Evolutionary conservation across 2,888 invertebrate species (phyloP).

Genomic region (Chirona hameri): DNA sequence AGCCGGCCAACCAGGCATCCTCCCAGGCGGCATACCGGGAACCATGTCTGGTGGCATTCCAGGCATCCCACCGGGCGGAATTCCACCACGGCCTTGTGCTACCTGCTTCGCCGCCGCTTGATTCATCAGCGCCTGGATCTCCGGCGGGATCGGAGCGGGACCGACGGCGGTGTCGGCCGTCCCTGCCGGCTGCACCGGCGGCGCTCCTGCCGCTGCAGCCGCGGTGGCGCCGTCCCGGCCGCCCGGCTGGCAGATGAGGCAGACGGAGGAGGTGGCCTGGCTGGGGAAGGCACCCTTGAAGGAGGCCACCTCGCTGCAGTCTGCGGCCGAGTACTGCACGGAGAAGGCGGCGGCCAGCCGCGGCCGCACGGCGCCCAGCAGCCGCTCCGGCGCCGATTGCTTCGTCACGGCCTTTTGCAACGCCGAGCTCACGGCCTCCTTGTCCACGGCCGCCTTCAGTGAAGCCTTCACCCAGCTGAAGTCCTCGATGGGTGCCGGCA

Average conservation of each 20-base stretch:
- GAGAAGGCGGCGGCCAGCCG: constrained; percentile 1
- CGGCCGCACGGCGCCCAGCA: background rate
- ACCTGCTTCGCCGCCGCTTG: background rate
- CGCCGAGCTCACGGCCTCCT: background rate
- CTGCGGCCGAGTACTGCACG: background rate
- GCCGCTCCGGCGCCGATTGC: background rate
- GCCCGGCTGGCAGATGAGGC: background rate
- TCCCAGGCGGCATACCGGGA: background rate
- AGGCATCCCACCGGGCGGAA: background rate
- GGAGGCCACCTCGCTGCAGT: background rate
- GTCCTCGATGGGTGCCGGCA: background rate
- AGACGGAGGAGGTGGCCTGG: background rate
- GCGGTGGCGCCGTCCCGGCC: background rate
- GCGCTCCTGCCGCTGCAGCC: background rate
- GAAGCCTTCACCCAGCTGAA: background rate
- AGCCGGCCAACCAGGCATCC: background rate
- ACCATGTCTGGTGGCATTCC: background rate
- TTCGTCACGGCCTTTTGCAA: background rate
- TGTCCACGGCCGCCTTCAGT: background rate
- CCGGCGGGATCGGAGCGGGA: background rate
- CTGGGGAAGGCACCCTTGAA: background rate
- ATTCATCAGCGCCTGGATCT: background rate
- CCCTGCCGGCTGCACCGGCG: background rate
- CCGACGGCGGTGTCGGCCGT: too few species aligned
- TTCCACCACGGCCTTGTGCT: background rate